Conservation (phyloP, 2,888 invertebrate genomes). For the Monoplex corrugatus region DNA sequence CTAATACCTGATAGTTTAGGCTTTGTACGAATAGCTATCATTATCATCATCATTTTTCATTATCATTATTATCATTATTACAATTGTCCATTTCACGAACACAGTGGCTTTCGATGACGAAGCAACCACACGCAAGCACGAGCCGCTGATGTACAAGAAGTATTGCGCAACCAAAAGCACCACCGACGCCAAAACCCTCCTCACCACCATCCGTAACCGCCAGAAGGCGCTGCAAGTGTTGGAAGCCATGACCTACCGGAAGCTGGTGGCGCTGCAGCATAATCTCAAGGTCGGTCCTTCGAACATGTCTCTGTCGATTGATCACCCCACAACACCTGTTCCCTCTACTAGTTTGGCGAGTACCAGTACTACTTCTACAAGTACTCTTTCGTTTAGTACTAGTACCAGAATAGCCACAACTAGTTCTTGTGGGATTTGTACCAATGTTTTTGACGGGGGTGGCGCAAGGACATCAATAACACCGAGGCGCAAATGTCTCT, state of each 20-base stretch:
- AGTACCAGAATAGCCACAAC: too few species aligned
- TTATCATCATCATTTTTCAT: too few species aligned
- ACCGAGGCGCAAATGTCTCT: too few species aligned
- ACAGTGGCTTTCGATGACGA: constrained; percentile 61
- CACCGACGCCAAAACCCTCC: constrained; percentile 59
- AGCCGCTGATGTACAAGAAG: constrained; percentile 63
- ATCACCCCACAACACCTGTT: neutral
- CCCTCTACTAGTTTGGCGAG: too few species aligned
- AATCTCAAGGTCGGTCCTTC: constrained; percentile 44
- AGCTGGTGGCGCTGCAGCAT: constrained; percentile 41
- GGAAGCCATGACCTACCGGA: constrained; percentile 63
- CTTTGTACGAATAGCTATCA: too few species aligned
- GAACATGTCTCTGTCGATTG: neutral
- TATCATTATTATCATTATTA: neutral
- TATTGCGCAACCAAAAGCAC: constrained; percentile 60
- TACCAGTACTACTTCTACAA: too few species aligned
- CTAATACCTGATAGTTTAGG: too few species aligned
- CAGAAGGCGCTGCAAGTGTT: constrained; percentile 62
- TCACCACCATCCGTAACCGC: constrained; percentile 57
- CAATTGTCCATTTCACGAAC: neutral
- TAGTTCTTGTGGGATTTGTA: too few species aligned
- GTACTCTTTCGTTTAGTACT: too few species aligned
- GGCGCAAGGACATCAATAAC: too few species aligned
- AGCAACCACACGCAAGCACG: constrained; percentile 58
- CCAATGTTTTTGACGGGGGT: too few species aligned